Evolutionary conservation across 2,888 invertebrate genomes (phyloP).

Genomic region (Flexamia atlantica): DNA sequence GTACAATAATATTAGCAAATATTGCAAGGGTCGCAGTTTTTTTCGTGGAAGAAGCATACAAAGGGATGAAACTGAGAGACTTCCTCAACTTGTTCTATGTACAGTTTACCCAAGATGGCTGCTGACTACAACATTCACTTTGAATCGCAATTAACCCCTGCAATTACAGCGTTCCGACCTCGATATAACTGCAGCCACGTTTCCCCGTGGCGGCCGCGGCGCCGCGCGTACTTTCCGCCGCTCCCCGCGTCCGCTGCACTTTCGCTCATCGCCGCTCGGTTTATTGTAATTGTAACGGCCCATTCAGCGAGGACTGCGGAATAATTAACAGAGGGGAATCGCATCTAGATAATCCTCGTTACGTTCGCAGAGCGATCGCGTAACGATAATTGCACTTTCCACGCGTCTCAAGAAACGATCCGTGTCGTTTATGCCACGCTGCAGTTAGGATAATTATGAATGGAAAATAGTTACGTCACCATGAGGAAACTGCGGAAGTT

Average conservation of each 20-base stretch:
- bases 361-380: not conserved
- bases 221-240: conserved; percentile 3
- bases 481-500: no score
- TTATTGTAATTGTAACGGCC: not conserved
- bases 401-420: not conserved
- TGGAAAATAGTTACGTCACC: no score
- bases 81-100: no score
- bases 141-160: no score
- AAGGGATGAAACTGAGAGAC: no score
- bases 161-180: not conserved
- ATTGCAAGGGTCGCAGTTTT: no score
- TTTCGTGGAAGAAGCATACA: no score
- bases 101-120: no score
- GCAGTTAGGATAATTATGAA: no score
- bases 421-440: no score
- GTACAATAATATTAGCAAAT: no score
- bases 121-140: no score
- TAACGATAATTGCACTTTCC: not conserved
- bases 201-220: not conserved
- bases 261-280: conserved; percentile 10
- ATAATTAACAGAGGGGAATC: not conserved
- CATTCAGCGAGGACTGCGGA: not conserved
- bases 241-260: not conserved
- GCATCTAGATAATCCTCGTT: not conserved
- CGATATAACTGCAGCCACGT: not conserved